These are phyloP conservation scores for Sinotaia quadrata DNA, from an alignment of 2,888 invertebrate species.

Conservation along the genomic window DNA sequence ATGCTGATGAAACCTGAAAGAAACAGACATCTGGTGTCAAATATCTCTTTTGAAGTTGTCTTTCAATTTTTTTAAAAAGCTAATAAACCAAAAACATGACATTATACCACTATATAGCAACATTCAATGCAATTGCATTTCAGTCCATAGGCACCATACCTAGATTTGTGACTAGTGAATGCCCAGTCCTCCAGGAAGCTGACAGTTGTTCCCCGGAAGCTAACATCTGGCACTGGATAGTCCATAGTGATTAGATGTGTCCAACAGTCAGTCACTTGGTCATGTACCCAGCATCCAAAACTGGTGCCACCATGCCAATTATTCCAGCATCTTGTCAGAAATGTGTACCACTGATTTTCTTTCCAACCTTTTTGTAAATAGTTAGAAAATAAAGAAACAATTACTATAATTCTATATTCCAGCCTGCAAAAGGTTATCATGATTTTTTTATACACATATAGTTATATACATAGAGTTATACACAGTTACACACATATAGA, in stretches of 20 bases:
- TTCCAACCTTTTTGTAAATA: slow-evolving; percentile 40
- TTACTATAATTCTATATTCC: background rate
- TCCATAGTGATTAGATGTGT: slow-evolving; percentile 48
- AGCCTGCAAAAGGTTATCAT: background rate
- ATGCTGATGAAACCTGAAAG: too few species aligned
- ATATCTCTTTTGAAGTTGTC: too few species aligned
- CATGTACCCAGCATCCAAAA: slow-evolving; percentile 52
- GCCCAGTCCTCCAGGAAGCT: slow-evolving; percentile 55
- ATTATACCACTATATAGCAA: too few species aligned
- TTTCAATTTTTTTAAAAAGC: too few species aligned
- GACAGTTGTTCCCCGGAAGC: slow-evolving; percentile 40
- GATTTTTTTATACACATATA: background rate
- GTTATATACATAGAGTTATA: background rate
- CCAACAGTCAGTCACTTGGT: slow-evolving; percentile 44
- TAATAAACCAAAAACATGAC: too few species aligned
- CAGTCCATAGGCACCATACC: slow-evolving; percentile 26
- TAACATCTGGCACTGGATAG: slow-evolving; percentile 43
- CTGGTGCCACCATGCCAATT: slow-evolving; percentile 31
- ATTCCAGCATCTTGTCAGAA: slow-evolving; percentile 49
- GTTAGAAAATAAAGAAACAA: background rate
- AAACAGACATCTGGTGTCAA: too few species aligned
- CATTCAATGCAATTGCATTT: too few species aligned
- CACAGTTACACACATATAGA: background rate
- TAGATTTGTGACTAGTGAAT: slow-evolving; percentile 42
- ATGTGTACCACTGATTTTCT: slow-evolving; percentile 49